These are phyloP conservation scores for Axinella damicornis DNA, from an alignment of 37 sponge, comb jelly and placozoan species.

Conservation along the genomic window DNA sequence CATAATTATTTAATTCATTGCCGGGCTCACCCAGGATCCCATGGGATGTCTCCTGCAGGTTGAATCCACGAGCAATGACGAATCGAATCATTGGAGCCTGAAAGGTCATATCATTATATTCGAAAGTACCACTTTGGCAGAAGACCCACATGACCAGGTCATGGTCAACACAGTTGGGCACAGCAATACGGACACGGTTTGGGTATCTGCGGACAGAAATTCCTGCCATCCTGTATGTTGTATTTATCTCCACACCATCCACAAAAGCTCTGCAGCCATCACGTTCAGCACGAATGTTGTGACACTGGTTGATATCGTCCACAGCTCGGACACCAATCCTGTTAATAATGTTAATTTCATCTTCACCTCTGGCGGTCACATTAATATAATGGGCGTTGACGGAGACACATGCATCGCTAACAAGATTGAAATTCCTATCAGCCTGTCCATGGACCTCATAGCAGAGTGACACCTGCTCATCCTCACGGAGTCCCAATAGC, in stretches of 20 bases:
- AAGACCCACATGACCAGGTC: constrained; percentile 46
- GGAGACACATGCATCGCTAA: constrained; percentile 39
- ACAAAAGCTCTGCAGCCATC: constrained; percentile 14
- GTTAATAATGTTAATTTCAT: constrained; percentile 32
- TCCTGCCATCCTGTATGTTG: not conserved
- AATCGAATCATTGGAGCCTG: constrained; percentile 44
- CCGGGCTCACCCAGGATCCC: constrained; percentile 49
- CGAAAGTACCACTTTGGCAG: constrained; percentile 6
- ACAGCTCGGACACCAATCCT: constrained; percentile 18
- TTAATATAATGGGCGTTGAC: constrained; percentile 55
- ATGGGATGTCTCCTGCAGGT: constrained; percentile 49
- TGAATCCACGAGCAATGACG: constrained; percentile 50
- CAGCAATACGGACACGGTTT: constrained; percentile 8
- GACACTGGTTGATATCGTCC: constrained; percentile 14
- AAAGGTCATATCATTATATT: not conserved
- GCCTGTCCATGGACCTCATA: constrained; percentile 49
- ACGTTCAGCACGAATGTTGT: constrained; percentile 2
- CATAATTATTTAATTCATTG: too few species aligned
- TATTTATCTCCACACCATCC: not conserved
- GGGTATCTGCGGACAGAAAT: constrained; percentile 8
- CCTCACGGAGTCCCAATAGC: too few species aligned
- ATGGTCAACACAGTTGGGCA: constrained; percentile 42
- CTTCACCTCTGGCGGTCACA: not conserved
- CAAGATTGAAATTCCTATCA: constrained; percentile 32
- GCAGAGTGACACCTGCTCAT: constrained; percentile 18